Base-by-base conservation (phyloP, 1,140 invertebrate genomes). In the Heliconius hermathena region DNA sequence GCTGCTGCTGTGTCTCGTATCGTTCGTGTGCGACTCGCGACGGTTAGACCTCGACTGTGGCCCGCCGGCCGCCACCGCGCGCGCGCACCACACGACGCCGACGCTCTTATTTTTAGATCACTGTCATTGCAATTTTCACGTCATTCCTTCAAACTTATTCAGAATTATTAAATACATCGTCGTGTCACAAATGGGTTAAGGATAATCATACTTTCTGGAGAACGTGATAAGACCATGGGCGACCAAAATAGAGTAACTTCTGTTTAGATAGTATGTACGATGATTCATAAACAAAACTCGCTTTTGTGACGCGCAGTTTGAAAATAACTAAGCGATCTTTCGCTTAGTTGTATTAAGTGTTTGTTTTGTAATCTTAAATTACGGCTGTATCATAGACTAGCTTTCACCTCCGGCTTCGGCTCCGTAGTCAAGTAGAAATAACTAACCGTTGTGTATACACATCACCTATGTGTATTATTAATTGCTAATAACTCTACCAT, bases 71-170 rank as follows among this genome's bases (percentile, higher is more conserved):
- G n/a, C 4, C 80, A 82, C 84, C 83, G 81, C 81, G 18, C 72
- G 76, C 78, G 33, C 83, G 85, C 87, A 85, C 85, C 6, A 6
- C 0, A 9, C 22, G 82, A 87, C 87, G 90, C 87, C 87, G 82
- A 81, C 87, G 88, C 83, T 86, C 86, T 87, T 94, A 93, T 94
- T 92, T 93, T 91, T 93, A 93, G 92, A 93, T 90, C 90, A 93
- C 90, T 92, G 92, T 93, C 93, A 94, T 94, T 94, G 93, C 93
- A 91, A 94, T 93, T 93, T 93, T 84, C 86, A 89, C 93, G 91
- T 92, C 91, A 93, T 86, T 84, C 85, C 80, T 85, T 78, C 88
- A 81, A 82, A 79, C 81, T 91, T 89, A 77, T 74, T 84, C 82
- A 82, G 83, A 83, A 86, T 89, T 90, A 88, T 88, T 87, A 89